Evolutionary conservation across 2,113 vertebrate genomes (phyloP), one percentile per base, ranked within the genome.

Genomic region (Salvelinus namaycush): DNA sequence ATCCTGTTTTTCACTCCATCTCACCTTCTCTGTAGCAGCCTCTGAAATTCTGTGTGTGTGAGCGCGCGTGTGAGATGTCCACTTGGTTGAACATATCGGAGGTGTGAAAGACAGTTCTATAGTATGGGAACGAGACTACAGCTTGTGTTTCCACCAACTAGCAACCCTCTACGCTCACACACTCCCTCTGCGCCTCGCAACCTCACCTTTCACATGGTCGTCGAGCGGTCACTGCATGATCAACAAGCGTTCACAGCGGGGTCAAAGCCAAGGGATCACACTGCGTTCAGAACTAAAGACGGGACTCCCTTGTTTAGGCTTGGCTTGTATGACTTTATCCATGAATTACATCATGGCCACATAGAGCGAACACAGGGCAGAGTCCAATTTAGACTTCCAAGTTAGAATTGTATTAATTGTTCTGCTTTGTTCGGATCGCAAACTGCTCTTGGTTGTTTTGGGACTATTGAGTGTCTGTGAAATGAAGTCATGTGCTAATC

Each of bases 61-160:
- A 26, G 54, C 73, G 67, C 27, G 1, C 26, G 66, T 49, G 75
- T 81, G 80, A 57, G 69, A 68, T 79, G 81, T 84, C 77, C 62
- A 72, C 81, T 78, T 68, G 57, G 57, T 68, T 54, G 49, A 82
- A 70, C 75, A 5, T 26, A 72, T 62, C 78, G 8, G 54, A 81
- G 74, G 67, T 78, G 82, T 78, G 60, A 82, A 79, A 81, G 34
- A 44, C 39, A 73, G 78, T 44, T 44, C 34, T 34, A 6, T 34
- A 8, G 34, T 34, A 34, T 34, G 34, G 6, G 34, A 34, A 34
- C 6, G 6, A 34, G 34, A 34, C 34, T 34, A 34, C 34, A 34
- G 34, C 34, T 49, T 70, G 24, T 67, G 14, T 70, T 49, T 68
- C 57, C 29, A 14, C 29, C 27, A 22, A 39, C 60, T 51, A 72